Conservation (phyloP, 2,888 invertebrate genomes). For the Cephalotes varians region DNA sequence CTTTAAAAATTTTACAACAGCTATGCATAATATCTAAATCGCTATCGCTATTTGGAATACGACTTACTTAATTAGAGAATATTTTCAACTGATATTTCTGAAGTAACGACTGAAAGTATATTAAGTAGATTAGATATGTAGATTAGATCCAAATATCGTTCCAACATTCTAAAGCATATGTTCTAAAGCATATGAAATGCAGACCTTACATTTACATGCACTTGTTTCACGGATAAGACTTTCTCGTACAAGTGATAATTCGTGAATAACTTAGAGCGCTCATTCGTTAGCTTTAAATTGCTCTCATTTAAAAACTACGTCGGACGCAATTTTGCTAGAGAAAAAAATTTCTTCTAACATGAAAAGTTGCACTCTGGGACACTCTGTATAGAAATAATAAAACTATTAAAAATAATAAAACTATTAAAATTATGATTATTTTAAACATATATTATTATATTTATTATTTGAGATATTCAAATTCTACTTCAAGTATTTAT, state of each 20-base stretch:
- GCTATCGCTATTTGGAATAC: neutral
- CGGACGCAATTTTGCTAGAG: neutral
- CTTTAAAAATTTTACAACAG: neutral
- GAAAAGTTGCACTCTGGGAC: neutral
- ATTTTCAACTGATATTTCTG: neutral
- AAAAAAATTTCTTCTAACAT: neutral
- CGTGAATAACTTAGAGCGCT: neutral
- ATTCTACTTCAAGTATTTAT: neutral
- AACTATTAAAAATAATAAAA: too few relatives aligned
- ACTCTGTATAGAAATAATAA: neutral
- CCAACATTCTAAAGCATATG: neutral
- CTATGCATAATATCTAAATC: neutral
- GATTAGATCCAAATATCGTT: constrained; percentile 10
- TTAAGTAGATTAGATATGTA: constrained; percentile 8
- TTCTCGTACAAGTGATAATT: neutral
- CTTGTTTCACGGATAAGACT: neutral
- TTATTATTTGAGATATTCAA: neutral
- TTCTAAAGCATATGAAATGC: too few relatives aligned
- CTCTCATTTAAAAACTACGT: neutral
- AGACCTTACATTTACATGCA: constrained; percentile 1
- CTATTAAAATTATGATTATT: neutral
- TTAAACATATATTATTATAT: neutral
- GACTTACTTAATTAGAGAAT: neutral
- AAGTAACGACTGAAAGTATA: neutral
- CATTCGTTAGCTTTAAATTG: neutral